These are phyloP conservation scores for Gallinago media DNA, from an alignment of 2,113 vertebrate species.

Conservation along the genomic window DNA sequence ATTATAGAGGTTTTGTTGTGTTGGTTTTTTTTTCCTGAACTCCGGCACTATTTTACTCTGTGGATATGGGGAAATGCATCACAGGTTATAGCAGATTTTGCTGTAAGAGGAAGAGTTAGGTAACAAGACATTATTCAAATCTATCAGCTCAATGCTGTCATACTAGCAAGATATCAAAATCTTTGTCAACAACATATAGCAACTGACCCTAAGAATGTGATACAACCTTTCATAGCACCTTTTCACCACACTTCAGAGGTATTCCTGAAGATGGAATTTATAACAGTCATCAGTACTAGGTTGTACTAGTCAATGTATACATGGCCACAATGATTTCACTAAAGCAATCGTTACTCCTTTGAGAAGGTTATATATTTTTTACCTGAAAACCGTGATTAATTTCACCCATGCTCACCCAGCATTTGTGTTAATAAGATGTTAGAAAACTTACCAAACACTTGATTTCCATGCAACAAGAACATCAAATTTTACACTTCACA, in stretches of 20 bases:
- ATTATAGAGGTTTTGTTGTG: not conserved
- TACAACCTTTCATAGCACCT: not conserved
- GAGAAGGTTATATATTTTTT: not conserved
- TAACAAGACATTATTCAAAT: not conserved
- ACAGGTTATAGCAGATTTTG: not conserved
- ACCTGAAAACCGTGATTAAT: not conserved
- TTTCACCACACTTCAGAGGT: not conserved
- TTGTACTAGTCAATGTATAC: not conserved
- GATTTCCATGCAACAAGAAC: not conserved
- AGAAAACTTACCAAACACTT: constrained; percentile 8
- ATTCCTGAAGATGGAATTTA: not conserved
- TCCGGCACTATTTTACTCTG: not conserved
- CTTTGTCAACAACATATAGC: not conserved
- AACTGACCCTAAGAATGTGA: not conserved
- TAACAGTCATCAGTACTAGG: not conserved
- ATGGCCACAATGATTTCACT: not conserved
- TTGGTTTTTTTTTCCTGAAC: not conserved
- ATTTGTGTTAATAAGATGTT: not conserved
- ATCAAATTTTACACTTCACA: not conserved
- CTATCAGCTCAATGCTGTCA: not conserved
- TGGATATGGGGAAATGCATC: not conserved
- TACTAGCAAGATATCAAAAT: not conserved
- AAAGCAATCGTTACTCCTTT: not conserved
- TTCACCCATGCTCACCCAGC: not conserved
- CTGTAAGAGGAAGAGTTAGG: not conserved